Percentiles rank a stretch among this genome's conserved stretches.
phyloP scores from a whole-genome alignment of 64 coral and sea anemone genomes.

The Hydrozoanthus tunicans region DNA sequence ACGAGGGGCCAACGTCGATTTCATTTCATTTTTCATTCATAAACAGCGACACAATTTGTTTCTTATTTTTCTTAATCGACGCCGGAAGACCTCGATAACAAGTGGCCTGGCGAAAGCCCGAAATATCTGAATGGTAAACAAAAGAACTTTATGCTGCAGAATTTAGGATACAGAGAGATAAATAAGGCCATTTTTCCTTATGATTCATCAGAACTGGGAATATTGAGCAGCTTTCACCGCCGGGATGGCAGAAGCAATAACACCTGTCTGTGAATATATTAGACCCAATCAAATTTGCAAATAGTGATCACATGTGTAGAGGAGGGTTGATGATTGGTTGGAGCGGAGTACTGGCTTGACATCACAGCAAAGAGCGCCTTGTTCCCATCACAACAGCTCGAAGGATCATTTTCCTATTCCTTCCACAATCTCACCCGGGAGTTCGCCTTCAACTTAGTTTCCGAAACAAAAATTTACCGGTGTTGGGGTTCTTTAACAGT shows the following conservation, averaged over 20 bases:
- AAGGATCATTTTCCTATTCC: conserved; percentile 52
- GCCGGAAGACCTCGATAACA: neutral
- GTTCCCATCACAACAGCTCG: conserved; percentile 67
- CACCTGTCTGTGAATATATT: conserved; percentile 64
- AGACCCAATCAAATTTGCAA: conserved; percentile 65
- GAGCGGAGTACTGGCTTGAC: conserved; percentile 26
- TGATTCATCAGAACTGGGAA: conserved; percentile 18
- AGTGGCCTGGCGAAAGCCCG: conserved; percentile 6
- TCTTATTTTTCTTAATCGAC: conserved; percentile 7
- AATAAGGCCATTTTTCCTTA: conserved; percentile 3
- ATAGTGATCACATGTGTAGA: conserved; percentile 21
- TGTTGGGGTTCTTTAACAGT: conserved; percentile 25
- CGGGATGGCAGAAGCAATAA: conserved; percentile 32
- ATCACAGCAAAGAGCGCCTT: conserved; percentile 58
- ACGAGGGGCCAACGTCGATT: too few species aligned
- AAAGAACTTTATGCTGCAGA: neutral
- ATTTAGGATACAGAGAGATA: conserved; percentile 31
- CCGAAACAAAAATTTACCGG: conserved; percentile 49
- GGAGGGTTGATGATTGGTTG: conserved; percentile 11
- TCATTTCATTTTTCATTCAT: too few species aligned
- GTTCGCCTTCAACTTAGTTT: conserved; percentile 24
- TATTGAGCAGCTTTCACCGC: conserved; percentile 37
- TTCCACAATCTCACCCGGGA: conserved; percentile 38
- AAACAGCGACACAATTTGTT: neutral
- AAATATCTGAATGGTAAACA: neutral